A percentile compares a stretch with the other conserved stretches of the same genome.
Conservation (phyloP, 30 jellyfish, hydroid and myxozoan species). For the Cassiopea xamachana region DNA sequence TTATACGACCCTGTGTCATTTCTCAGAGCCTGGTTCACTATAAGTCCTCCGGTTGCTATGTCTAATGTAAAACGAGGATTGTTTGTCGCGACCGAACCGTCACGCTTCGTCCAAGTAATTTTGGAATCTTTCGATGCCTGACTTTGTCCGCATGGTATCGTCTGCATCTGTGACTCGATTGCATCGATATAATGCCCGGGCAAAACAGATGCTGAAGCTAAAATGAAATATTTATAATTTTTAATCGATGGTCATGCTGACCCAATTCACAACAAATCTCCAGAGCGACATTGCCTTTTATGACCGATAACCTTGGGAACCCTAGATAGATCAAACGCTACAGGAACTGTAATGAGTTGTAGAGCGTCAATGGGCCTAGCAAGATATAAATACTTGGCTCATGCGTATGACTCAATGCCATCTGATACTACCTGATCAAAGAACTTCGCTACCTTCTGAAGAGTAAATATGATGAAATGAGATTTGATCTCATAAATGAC, state of each 20-base stretch:
- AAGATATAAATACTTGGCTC: too few species aligned
- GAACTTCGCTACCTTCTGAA: too few species aligned
- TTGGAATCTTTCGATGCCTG: constrained; percentile 51
- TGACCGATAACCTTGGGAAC: too few species aligned
- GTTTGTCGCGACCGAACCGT: constrained; percentile 81
- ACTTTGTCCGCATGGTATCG: constrained; percentile 87
- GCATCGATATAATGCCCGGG: constrained; percentile 95
- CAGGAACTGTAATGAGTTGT: too few species aligned
- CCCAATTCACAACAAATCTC: too few species aligned
- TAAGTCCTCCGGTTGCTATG: constrained; percentile 79
- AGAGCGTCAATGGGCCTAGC: too few species aligned
- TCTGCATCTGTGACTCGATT: constrained; percentile 75
- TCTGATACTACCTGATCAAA: too few species aligned
- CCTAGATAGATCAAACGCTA: too few species aligned
- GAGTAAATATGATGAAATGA: too few species aligned
- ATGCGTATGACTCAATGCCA: too few species aligned
- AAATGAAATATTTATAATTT: background rate
- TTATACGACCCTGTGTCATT: constrained; percentile 88
- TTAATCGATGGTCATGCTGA: background rate
- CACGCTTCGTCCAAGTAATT: constrained; percentile 83
- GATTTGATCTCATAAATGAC: too few species aligned
- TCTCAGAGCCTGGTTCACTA: constrained; percentile 71
- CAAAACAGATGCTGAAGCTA: constrained; percentile 87
- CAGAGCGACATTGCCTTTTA: too few species aligned
- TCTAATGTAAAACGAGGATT: constrained; percentile 77